Percentiles rank a stretch among this genome's conserved stretches.
Evolutionary conservation across 2,797 vertebrate species (phyloP).

Genomic region (Acrossocheilus fasciatus): DNA sequence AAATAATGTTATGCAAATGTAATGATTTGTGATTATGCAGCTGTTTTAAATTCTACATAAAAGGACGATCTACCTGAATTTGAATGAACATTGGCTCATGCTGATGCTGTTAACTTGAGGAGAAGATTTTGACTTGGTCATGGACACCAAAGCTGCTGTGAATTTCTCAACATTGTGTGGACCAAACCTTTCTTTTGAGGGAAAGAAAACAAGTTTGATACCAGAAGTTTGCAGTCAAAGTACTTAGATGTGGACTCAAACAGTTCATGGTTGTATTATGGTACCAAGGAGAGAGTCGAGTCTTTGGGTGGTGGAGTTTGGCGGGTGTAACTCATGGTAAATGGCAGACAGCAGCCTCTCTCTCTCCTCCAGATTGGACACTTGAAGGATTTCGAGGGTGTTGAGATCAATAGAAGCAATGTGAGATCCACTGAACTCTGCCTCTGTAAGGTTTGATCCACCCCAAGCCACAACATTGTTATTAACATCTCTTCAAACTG

Average conservation of each 20-base stretch:
- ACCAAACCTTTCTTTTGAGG: conserved; percentile 60
- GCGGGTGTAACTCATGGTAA: conserved; percentile 78
- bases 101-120: conserved; percentile 69
- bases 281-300: conserved; percentile 76
- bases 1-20: neutral
- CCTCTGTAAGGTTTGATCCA: conserved; percentile 68
- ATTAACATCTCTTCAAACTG: conserved; percentile 20
- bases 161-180: conserved; percentile 67
- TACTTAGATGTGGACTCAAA: conserved; percentile 6
- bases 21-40: too few relatives aligned
- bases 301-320: conserved; percentile 67
- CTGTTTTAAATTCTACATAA: neutral
- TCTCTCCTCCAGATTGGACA: conserved; percentile 72
- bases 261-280: neutral
- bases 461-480: conserved; percentile 19
- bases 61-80: conserved; percentile 64
- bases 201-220: neutral
- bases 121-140: conserved; percentile 70
- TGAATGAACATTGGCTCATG: conserved; percentile 68
- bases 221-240: neutral
- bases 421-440: conserved; percentile 76
- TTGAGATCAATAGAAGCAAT: conserved; percentile 74
- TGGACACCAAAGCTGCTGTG: conserved; percentile 65
- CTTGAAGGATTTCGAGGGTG: conserved; percentile 74
- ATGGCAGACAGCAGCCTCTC: conserved; percentile 79